These are phyloP conservation scores for Heliocidaris tuberculata DNA, from an alignment of 35 echinoderm and acorn worm genomes.

Conservation along the genomic window DNA sequence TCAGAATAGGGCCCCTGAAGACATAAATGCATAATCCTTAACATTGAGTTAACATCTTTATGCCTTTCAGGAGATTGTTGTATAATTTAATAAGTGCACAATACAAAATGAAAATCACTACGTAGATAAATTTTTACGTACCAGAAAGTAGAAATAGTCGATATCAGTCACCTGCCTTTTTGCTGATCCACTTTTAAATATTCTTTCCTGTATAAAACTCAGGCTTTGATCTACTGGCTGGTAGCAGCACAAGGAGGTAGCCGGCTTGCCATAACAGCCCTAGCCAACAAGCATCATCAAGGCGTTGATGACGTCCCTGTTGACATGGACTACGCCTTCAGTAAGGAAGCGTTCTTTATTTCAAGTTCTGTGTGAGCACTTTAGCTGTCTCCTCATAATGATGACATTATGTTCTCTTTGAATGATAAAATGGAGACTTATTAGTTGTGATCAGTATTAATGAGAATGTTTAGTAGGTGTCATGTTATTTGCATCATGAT, in stretches of 20 bases:
- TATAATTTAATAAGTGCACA: no score
- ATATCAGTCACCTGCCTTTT: not conserved
- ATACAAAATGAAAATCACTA: no score
- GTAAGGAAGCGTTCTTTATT: conserved; percentile 47
- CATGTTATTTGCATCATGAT: no score
- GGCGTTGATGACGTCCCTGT: conserved; percentile 52
- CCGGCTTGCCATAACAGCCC: conserved; percentile 59
- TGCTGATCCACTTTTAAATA: not conserved
- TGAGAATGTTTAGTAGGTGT: no score
- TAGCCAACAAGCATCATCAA: conserved; percentile 70
- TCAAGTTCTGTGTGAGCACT: not conserved
- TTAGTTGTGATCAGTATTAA: no score
- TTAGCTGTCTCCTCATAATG: not conserved
- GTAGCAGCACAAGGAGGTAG: conserved; percentile 73
- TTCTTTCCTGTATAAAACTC: not conserved
- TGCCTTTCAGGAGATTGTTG: no score
- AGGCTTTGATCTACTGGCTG: conserved; percentile 77
- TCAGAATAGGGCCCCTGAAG: no score
- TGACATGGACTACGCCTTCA: conserved; percentile 88
- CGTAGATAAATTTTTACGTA: no score
- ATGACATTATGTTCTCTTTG: not conserved
- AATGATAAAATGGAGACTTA: no score
- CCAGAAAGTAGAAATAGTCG: no score
- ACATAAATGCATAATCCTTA: no score
- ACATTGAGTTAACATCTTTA: no score